Evolutionary conservation across 1,140 invertebrate species (phyloP), one percentile per base, ranked within the genome.

Genomic region (Pararge aegeria): DNA sequence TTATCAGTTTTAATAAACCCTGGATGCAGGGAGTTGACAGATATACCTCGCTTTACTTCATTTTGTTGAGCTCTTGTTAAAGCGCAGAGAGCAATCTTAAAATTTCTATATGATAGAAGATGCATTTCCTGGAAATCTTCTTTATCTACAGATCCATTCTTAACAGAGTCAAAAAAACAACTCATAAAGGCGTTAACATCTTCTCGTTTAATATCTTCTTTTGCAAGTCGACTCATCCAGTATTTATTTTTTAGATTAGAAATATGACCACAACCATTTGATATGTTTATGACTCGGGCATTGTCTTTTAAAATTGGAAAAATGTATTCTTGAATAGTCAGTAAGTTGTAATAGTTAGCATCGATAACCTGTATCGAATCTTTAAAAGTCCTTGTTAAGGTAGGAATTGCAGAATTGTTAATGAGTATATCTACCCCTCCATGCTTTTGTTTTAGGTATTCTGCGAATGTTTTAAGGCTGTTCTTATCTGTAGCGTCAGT

Each of bases 351-450:
- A 19, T 63, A 70, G 42, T 70, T 66, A 7, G 62, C 40, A 16
- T 70, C 34, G 0, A 70, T 55, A 0, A 70, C 68, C 15, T 44
- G 12, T 58, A 49, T 29, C 5, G 94, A 94, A 88, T 96, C 94
- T 50, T 92, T 89, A 15, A 78, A 73, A 64, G 94, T 92, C 4
- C 92, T 91, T 1, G 63, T 46, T 27, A 92, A 90, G 55, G 92
- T 93, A 52, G 96, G 95, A 0, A 74, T n/a, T 12, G 92, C 95
- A 55, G 95, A 96, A 91, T 97, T 97, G 75, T 96, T 97, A 1
- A 97, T 91, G 0, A 97, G 79, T 16, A 97, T 78, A 90, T 97
- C 95, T 5, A 97, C 70, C 5, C 95, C 94, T 20, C 92, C 93
- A 85, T 96, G 91, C 24, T 89, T 92, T 44, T 91, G 64, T 71